Evolutionary conservation across 1,140 invertebrate species (phyloP).

Genomic region (Chelonus insularis): DNA sequence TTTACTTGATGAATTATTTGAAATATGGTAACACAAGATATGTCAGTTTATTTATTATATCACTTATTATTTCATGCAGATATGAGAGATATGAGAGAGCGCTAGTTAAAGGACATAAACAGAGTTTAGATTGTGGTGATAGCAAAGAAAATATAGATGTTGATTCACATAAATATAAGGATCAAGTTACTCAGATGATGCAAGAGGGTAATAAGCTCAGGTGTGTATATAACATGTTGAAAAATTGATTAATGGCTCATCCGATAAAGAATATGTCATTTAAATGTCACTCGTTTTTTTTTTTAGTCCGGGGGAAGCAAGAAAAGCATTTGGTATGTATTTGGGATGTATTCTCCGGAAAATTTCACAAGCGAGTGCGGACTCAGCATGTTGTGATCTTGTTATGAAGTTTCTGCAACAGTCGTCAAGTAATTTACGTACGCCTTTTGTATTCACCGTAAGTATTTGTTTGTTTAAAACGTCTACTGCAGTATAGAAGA

Average conservation of each 20-base stretch:
- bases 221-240: slow-evolving; percentile 43
- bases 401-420: slow-evolving; percentile 83
- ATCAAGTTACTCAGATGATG: slow-evolving; percentile 56
- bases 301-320: slow-evolving; percentile 67
- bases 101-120: slow-evolving; percentile 62
- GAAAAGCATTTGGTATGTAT: slow-evolving; percentile 83
- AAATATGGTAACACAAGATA: too few species aligned
- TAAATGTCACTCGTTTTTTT: too few species aligned
- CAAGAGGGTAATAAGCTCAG: slow-evolving; percentile 62
- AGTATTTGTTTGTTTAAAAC: too few species aligned
- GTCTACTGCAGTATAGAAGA: too few species aligned
- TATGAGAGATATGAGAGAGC: slow-evolving; percentile 65
- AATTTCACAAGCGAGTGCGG: slow-evolving; percentile 65
- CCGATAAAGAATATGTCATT: too few species aligned
- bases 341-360: slow-evolving; percentile 75
- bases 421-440: slow-evolving; percentile 74
- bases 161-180: slow-evolving; percentile 55
- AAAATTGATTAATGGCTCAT: too few species aligned
- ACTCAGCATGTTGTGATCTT: slow-evolving; percentile 64
- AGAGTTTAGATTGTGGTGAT: slow-evolving; percentile 49
- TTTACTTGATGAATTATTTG: too few species aligned
- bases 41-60: too few species aligned
- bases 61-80: slow-evolving; percentile 34
- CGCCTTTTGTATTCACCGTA: slow-evolving; percentile 74
- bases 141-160: slow-evolving; percentile 55